Evolutionary conservation across 2,113 vertebrate genomes (phyloP).

Genomic region (Xiphophorus couchianus): DNA sequence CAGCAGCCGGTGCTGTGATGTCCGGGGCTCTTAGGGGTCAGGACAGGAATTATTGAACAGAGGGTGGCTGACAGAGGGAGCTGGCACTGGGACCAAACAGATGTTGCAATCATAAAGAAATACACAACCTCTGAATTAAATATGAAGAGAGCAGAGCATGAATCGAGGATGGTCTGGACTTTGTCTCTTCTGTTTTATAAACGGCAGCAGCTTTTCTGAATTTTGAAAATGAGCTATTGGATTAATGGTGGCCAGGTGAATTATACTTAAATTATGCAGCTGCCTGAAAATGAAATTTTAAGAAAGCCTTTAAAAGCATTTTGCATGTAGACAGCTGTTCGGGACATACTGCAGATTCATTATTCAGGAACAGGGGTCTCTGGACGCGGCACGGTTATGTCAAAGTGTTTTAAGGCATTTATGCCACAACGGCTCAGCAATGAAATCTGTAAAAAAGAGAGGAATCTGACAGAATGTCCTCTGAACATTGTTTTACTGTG

Average conservation of each 20-base stretch:
- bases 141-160: constrained; percentile 69
- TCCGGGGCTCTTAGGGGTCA: constrained; percentile 73
- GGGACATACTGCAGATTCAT: constrained; percentile 81
- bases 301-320: constrained; percentile 50
- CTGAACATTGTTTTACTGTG: constrained; percentile 75
- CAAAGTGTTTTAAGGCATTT: constrained; percentile 83
- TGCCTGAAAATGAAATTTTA: constrained; percentile 32
- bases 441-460: constrained; percentile 78
- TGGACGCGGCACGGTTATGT: constrained; percentile 74
- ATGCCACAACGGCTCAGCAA: constrained; percentile 67
- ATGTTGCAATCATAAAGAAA: constrained; percentile 84
- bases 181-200: constrained; percentile 18
- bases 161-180: constrained; percentile 39
- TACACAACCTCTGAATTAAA: constrained; percentile 79
- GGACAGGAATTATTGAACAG: constrained; percentile 79
- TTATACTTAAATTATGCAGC: constrained; percentile 37
- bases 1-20: constrained; percentile 66
- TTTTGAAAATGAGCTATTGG: constrained; percentile 18
- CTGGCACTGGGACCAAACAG: constrained; percentile 79
- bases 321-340: constrained; percentile 77
- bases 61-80: constrained; percentile 76
- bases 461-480: constrained; percentile 80
- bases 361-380: constrained; percentile 78
- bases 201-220: neutral
- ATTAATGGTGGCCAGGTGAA: constrained; percentile 32